Base-by-base conservation (phyloP, 2,888 invertebrate genomes). In the Aspidapion aeneum region DNA sequence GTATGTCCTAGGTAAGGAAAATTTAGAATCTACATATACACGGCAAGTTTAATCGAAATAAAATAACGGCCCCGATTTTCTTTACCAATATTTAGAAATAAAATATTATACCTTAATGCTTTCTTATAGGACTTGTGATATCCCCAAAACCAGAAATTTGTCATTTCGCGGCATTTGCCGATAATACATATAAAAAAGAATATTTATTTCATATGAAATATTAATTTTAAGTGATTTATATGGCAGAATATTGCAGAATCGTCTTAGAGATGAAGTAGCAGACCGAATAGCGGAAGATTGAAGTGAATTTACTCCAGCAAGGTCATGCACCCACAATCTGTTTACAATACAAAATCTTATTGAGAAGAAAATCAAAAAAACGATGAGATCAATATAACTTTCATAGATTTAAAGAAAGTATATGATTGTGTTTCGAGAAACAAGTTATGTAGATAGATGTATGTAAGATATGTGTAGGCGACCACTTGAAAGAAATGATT, bases 1-100 rank as follows among this genome's bases (percentile, higher is more conserved):
- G 86, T 17, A 72, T 67, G 63, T 74, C 70, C 72, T 72, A 55
- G 9, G 9, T 9, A n/a, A 52, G 7, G n/a, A 19, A 52, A 5
- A 52, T 9, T 19, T 17, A 52, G n/a, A 52, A 52, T 5, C n/a
- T n/a, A n/a, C n/a, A n/a, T n/a, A n/a, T n/a, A n/a, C n/a, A n/a
- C n/a, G n/a, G n/a, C n/a, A n/a, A n/a, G n/a, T n/a, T n/a, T n/a
- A n/a, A n/a, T n/a, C n/a, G n/a, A n/a, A n/a, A n/a, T n/a, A n/a
- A n/a, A n/a, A n/a, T n/a, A n/a, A n/a, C n/a, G n/a, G n/a, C n/a
- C n/a, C n/a, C n/a, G n/a, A n/a, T n/a, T n/a, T n/a, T n/a, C n/a
- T n/a, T n/a, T n/a, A n/a, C n/a, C n/a, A n/a, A n/a, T n/a, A n/a
- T n/a, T n/a, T n/a, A n/a, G n/a, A n/a, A n/a, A n/a, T n/a, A n/a